Evolutionary conservation across 2,797 vertebrate species (phyloP).

Genomic region (Parambassis ranga): DNA sequence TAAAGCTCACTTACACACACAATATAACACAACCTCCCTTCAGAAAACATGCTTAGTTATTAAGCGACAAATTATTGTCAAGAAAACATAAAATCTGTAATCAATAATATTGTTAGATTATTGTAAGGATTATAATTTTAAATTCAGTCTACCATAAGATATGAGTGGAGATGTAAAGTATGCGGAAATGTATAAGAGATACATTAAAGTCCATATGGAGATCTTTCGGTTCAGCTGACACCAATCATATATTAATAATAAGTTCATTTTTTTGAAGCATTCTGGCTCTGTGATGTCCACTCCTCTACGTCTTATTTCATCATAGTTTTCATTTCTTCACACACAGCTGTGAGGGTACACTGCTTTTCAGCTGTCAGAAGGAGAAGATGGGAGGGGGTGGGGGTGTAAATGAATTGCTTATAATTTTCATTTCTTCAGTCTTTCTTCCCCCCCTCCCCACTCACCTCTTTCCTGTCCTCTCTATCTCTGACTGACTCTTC

Average conservation of each 20-base stretch:
- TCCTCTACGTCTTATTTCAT: conserved; percentile 32
- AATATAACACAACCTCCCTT: too few relatives aligned
- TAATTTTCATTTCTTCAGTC: conserved; percentile 9
- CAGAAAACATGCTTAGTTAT: too few relatives aligned
- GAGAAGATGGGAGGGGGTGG: not conserved
- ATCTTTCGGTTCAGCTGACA: conserved; percentile 49
- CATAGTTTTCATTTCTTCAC: conserved; percentile 38
- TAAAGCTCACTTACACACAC: too few relatives aligned
- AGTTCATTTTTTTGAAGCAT: conserved; percentile 47
- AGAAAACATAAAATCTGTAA: too few relatives aligned
- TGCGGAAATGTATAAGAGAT: conserved; percentile 35
- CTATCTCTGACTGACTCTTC: conserved; percentile 1
- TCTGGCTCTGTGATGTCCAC: conserved; percentile 37
- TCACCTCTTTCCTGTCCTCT: not conserved
- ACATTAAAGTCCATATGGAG: conserved; percentile 33
- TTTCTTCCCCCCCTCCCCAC: not conserved
- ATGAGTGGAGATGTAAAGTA: conserved; percentile 7
- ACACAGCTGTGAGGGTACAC: not conserved
- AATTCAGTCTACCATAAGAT: not conserved
- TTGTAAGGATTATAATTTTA: not conserved
- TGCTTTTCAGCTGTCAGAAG: conserved; percentile 42
- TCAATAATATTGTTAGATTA: too few relatives aligned
- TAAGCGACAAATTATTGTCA: too few relatives aligned
- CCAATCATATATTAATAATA: conserved; percentile 49
- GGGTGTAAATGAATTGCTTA: conserved; percentile 9